Evolutionary conservation across 2,797 vertebrate genomes (phyloP), one percentile per base, ranked within the genome.

Genomic region (Phyllotis vaccarum): DNA sequence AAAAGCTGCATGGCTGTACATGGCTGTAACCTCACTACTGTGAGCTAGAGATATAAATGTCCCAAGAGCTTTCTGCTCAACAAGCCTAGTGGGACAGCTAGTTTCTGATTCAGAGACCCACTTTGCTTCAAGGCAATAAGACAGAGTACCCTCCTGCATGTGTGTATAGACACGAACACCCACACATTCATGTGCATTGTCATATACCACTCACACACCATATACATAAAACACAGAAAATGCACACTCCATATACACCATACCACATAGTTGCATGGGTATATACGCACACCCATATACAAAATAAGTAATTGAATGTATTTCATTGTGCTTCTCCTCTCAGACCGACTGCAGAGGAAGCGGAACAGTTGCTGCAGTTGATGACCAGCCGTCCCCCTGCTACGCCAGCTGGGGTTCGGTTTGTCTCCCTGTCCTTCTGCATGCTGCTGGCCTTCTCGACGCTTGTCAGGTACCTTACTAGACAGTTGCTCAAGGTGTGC

Each of bases 301-400:
- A 70, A 2, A 68, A 2, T 27, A 86, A 56, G 40, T 37, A 86
- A 3, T 17, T 70, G 9, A 70, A 54, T 86, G 64, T 49, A 49
- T n/a, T 19, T 92, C 66, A 40, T 78, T 22, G 66, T 83, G 31
- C 64, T 21, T 49, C 88, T 2, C 27, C 54, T 34, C 93, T 75
- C 85, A 99, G 99, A 97, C 99, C 99, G 17, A 99, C 99, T 1
- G 99, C 99, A 95, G 99, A 99, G 97, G 99, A 99, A 97, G 99
- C 99, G 0, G 99, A 99, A 97, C 99, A 99, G 94, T 98, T 99
- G 2, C 98, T 99, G 37, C 99, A 99, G 98, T 96, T 99, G 97
- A 99, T 99, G 99, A 99, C 99, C 8, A 99, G 99, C 96, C 99
- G 99, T 1, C 99, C 99, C 29, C 99, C 99, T 0, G 99, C 99